phyloP scores from a whole-genome alignment of 1,140 invertebrate species.

The Temnothorax curvispinosus region DNA sequence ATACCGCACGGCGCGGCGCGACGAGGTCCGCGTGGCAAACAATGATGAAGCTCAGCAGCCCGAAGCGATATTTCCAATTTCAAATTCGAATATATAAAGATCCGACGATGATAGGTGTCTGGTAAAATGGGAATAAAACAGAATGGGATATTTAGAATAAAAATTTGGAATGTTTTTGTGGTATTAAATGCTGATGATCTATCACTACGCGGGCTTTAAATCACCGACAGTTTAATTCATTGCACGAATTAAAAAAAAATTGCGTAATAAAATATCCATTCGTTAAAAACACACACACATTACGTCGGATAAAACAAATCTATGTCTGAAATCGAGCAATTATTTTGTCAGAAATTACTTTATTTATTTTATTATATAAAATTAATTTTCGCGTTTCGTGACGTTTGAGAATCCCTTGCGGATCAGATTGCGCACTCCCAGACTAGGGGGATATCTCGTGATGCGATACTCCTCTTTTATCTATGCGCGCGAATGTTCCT shows the following conservation, averaged over 20 bases:
- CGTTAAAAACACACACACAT: not conserved
- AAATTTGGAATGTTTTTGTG: not conserved
- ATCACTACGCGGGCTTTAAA: not conserved
- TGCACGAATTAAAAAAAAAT: not conserved
- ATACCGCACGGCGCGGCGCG: conserved; percentile 19
- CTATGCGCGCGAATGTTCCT: conserved; percentile 41
- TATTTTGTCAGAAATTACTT: not conserved
- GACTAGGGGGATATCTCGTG: not conserved
- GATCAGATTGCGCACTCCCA: not conserved
- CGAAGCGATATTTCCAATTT: conserved; percentile 59
- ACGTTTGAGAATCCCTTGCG: not conserved
- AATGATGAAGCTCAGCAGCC: conserved; percentile 46
- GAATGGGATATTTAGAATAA: conserved; percentile 5
- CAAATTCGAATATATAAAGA: conserved; percentile 47
- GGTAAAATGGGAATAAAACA: conserved; percentile 3
- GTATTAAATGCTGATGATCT: not conserved
- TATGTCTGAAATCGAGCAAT: not conserved
- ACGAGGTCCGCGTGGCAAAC: conserved; percentile 18
- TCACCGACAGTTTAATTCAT: not conserved
- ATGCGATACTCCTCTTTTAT: conserved; percentile 20
- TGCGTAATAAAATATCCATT: not conserved
- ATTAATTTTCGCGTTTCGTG: not conserved
- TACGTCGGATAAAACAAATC: not conserved
- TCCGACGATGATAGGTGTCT: conserved; percentile 15
- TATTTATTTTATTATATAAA: not conserved